Conservation (phyloP, 2,888 invertebrate genomes). For the Caenorhabditis sp. region DNA sequence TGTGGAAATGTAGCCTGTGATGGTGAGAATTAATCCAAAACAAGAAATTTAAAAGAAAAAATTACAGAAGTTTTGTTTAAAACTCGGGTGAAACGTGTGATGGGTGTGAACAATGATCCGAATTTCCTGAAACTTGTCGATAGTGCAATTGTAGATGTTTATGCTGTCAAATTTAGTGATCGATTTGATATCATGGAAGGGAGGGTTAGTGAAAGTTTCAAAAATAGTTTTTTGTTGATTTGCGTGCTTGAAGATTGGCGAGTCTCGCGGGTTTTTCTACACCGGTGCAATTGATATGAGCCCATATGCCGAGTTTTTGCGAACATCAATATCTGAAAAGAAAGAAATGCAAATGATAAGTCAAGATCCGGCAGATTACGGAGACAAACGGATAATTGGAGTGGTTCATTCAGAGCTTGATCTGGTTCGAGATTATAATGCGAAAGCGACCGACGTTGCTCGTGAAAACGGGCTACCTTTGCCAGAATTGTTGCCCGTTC, state of each 20-base stretch:
- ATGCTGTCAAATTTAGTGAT: conserved; percentile 57
- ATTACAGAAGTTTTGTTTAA: conserved; percentile 52
- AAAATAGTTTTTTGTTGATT: neutral
- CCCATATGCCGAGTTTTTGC: conserved; percentile 50
- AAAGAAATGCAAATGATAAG: conserved; percentile 47
- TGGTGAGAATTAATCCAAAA: conserved; percentile 18
- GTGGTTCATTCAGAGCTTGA: conserved; percentile 45
- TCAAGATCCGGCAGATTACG: conserved; percentile 42
- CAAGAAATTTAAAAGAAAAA: neutral
- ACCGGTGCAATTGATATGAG: conserved; percentile 39
- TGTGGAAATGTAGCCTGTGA: conserved; percentile 43
- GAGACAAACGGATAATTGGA: conserved; percentile 39
- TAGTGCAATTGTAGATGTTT: conserved; percentile 38
- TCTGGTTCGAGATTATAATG: conserved; percentile 54
- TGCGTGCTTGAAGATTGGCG: conserved; percentile 32
- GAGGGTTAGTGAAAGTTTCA: conserved; percentile 18
- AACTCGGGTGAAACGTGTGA: conserved; percentile 40
- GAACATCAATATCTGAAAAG: conserved; percentile 45
- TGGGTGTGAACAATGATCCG: conserved; percentile 38
- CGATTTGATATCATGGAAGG: conserved; percentile 56
- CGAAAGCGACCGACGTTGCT: conserved; percentile 25
- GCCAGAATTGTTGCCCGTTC: conserved; percentile 41
- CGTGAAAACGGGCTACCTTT: conserved; percentile 35
- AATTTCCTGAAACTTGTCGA: conserved; percentile 35
- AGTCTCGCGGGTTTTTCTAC: conserved; percentile 43